Conservation (phyloP, 2,888 invertebrate genomes). For the Lasioglossum morio region DNA sequence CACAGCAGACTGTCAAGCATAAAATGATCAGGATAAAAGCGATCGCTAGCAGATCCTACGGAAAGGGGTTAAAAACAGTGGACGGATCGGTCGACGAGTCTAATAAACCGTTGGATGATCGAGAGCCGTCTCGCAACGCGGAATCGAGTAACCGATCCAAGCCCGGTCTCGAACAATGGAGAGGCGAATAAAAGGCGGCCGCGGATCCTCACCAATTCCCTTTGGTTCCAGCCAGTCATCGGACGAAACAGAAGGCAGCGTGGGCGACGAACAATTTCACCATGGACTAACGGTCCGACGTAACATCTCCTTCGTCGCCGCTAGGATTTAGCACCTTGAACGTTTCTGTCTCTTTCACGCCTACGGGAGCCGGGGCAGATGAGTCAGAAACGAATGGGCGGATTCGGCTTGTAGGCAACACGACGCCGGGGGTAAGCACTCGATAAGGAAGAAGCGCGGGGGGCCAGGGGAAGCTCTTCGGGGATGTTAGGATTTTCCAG, state of each 20-base stretch:
- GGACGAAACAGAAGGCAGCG: constrained; percentile 52
- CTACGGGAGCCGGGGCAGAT: constrained; percentile 53
- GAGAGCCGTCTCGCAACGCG: constrained; percentile 8
- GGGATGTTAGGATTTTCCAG: constrained; percentile 63
- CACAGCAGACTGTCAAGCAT: not conserved
- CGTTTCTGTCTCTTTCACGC: constrained; percentile 71
- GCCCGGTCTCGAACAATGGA: constrained; percentile 27
- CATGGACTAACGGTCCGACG: constrained; percentile 52
- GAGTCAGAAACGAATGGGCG: constrained; percentile 68
- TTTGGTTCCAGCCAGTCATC: constrained; percentile 26
- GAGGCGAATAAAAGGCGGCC: constrained; percentile 23
- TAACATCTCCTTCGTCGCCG: constrained; percentile 62
- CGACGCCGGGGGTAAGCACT: constrained; percentile 49
- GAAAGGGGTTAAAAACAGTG: not conserved
- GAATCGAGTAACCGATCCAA: constrained; percentile 11
- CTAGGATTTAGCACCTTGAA: constrained; percentile 59
- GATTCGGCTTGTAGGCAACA: constrained; percentile 42
- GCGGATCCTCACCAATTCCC: constrained; percentile 37
- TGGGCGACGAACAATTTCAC: constrained; percentile 58
- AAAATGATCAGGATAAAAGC: not conserved
- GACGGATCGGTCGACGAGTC: not conserved
- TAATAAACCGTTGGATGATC: constrained; percentile 11
- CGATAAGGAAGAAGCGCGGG: constrained; percentile 56
- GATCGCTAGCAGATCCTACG: not conserved
- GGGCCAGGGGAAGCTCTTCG: constrained; percentile 38